These are phyloP conservation scores for Mesochorus sp. DNA, from an alignment of 2,888 invertebrate species.

Conservation along the genomic window DNA sequence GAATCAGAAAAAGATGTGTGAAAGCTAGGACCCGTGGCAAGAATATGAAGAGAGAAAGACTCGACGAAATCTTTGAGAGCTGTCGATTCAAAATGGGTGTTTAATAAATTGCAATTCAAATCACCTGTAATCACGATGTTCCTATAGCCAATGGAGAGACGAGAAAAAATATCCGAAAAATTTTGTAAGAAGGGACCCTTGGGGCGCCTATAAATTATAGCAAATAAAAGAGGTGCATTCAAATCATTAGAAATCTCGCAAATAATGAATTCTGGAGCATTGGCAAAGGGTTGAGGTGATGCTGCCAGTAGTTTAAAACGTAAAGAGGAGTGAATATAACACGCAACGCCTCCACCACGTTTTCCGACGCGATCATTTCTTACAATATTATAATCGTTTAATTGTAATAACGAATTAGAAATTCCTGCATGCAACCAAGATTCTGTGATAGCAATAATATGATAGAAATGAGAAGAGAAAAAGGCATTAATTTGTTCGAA, in stretches of 20 bases:
- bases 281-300: neutral
- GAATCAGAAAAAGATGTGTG: neutral
- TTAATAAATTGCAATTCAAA: neutral
- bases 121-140: conserved; percentile 2
- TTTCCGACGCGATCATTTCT: neutral
- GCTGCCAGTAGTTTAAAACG: neutral
- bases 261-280: neutral
- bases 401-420: neutral
- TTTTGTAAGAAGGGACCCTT: conserved; percentile 3
- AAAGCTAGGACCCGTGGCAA: neutral
- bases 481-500: neutral
- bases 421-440: neutral
- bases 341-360: neutral
- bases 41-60: neutral
- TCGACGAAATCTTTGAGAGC: neutral
- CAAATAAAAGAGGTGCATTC: neutral
- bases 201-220: neutral
- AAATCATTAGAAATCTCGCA: neutral
- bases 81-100: neutral
- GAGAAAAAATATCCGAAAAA: neutral
- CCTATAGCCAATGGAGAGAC: neutral
- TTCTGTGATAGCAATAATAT: neutral
- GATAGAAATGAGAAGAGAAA: neutral
- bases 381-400: neutral
- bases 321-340: neutral